Conservation (phyloP, 2,113 vertebrate species). For the Peromyscus californicus region DNA sequence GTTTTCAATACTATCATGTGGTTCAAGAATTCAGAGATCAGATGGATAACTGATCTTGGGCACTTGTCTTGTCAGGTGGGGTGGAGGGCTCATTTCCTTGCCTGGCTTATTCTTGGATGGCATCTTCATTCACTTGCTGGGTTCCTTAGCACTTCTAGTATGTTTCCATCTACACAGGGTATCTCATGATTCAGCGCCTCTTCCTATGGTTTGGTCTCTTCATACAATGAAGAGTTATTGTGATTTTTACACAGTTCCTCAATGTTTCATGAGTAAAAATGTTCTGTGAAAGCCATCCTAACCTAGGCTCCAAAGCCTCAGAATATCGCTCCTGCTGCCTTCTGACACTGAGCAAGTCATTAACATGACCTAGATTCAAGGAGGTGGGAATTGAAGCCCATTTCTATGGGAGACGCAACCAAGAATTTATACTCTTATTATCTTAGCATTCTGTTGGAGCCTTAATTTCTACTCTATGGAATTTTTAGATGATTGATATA, state of each 20-base stretch:
- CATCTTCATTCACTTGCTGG: not conserved
- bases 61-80: not conserved
- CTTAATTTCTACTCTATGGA: not conserved
- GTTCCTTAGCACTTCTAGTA: too few species aligned
- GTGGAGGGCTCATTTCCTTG: not conserved
- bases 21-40: not conserved
- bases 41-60: not conserved
- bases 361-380: not conserved
- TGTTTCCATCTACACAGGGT: rapidly evolving
- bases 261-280: not conserved
- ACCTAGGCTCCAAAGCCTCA: not conserved
- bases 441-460: too few species aligned
- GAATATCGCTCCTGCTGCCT: not conserved
- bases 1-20: not conserved
- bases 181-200: not conserved
- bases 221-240: not conserved
- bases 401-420: not conserved
- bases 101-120: not conserved
- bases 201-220: not conserved
- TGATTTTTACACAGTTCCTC: not conserved
- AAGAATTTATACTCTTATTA: not conserved
- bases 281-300: not conserved
- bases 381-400: not conserved
- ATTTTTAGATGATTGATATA: not conserved
- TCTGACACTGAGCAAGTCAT: not conserved